Percentiles rank a stretch among this genome's conserved stretches.
Evolutionary conservation across 1,140 invertebrate species (phyloP).

Genomic region (Magallana angulata): DNA sequence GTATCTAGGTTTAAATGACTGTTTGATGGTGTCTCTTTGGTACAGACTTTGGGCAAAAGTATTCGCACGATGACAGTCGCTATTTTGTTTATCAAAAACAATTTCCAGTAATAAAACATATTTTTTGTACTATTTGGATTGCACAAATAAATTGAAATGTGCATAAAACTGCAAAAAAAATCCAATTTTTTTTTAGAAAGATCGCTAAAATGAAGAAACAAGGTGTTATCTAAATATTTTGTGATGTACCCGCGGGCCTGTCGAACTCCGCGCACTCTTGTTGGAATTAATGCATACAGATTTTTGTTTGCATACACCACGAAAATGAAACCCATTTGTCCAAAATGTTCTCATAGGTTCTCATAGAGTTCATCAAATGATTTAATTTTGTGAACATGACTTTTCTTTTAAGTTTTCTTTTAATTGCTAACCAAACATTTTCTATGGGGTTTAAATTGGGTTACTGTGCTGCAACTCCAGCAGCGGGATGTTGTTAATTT

Average conservation of each 20-base stretch:
- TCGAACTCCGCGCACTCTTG: too few relatives aligned
- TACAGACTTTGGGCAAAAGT: slow-evolving; percentile 35
- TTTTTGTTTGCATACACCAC: too few relatives aligned
- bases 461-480: slow-evolving; percentile 38
- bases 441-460: slow-evolving; percentile 40
- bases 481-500: slow-evolving; percentile 32
- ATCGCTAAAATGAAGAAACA: too few relatives aligned
- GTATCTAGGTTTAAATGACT: too few relatives aligned
- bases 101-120: not conserved
- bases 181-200: too few relatives aligned
- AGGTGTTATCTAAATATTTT: too few relatives aligned
- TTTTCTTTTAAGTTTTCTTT: too few relatives aligned
- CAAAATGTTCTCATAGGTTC: not conserved
- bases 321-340: slow-evolving; percentile 16
- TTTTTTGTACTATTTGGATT: not conserved
- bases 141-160: not conserved
- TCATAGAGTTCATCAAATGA: not conserved
- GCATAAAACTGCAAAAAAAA: not conserved
- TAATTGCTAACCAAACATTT: slow-evolving; percentile 16
- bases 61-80: slow-evolving; percentile 31
- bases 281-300: too few relatives aligned
- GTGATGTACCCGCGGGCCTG: too few relatives aligned
- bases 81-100: not conserved
- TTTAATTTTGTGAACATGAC: not conserved
- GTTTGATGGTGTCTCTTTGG: too few relatives aligned